Base-by-base conservation (phyloP, 2,113 vertebrate species). In the Sturnus vulgaris region DNA sequence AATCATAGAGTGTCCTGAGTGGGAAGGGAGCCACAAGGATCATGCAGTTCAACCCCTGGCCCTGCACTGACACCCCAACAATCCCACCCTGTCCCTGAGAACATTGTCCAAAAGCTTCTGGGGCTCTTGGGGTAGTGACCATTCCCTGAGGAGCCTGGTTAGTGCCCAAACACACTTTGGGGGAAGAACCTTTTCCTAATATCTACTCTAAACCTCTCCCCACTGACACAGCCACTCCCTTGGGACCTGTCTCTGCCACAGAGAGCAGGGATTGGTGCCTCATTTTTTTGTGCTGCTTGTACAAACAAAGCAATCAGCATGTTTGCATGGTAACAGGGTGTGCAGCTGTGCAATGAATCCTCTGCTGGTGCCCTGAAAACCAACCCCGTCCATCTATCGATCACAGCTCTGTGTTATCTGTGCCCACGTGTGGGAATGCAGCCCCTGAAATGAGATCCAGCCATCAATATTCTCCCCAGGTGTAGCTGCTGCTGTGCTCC, bases 61-160 rank as follows among this genome's bases (percentile, higher is more conserved):
- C 53, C n/a, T 76, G 30, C 47, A 9, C 40, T 63, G 63, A 27
- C 71, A 76, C 21, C 27, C 63, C 42, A 77, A 16, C 21, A 69
- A 39, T 33, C 35, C n/a, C 70, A 16, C 5, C n/a, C 47, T 47
- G n/a, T 31, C 4, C 28, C 30, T 76, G 16, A 31, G 21, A 61
- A 21, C 0, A 0, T 5, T 47, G 14, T n/a, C 30, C 17, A 61
- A 77, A 25, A 0, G 1, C 46, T 75, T 0, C 78, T 40, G 46
- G 20, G n/a, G 28, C 33, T 89, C 78, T 46, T 18, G 28, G 53
- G 21, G 24, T 4, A 0, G 17, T 60, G 33, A 0, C n/a, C 55
- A 47, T 12, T 30, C 61, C n/a, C n/a, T 23, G 47, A 17, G 11
- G 40, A 55, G 17, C 46, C 39, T 55, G 47, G 0, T 0, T 35